Conservation (phyloP, 2,888 invertebrate genomes). For the Phalera bucephala region DNA sequence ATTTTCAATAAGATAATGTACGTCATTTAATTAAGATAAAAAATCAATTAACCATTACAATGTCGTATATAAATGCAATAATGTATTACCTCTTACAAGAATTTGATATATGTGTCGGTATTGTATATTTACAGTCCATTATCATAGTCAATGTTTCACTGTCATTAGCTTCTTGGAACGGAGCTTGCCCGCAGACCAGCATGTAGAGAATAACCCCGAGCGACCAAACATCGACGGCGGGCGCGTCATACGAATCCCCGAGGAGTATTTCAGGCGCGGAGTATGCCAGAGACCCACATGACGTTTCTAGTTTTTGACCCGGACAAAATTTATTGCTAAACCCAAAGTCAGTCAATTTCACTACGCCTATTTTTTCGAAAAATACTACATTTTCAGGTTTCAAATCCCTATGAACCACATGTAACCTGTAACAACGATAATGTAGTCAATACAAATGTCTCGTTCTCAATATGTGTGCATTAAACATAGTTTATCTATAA, state of each 20-base stretch:
- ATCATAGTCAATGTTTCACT: slow-evolving; percentile 99
- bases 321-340: slow-evolving; percentile 98
- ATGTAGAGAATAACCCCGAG: slow-evolving; percentile 99
- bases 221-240: slow-evolving; percentile 99
- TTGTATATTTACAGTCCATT: slow-evolving; percentile 99
- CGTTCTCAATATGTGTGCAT: too few species aligned
- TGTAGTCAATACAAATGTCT: not conserved
- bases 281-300: slow-evolving; percentile 99
- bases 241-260: slow-evolving; percentile 99
- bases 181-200: slow-evolving; percentile 98
- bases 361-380: slow-evolving; percentile 97
- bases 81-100: slow-evolving; percentile 91
- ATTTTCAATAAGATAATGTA: too few species aligned
- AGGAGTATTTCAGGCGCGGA: slow-evolving; percentile 99
- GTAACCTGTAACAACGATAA: slow-evolving; percentile 63
- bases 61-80: too few species aligned
- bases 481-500: not conserved
- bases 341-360: slow-evolving; percentile 99
- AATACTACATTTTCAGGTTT: slow-evolving; percentile 99
- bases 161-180: slow-evolving; percentile 99
- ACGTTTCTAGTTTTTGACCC: slow-evolving; percentile 98
- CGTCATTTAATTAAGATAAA: too few species aligned
- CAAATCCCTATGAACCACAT: slow-evolving; percentile 92
- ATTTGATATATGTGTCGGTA: slow-evolving; percentile 93
- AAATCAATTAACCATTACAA: too few species aligned